Percentiles rank a stretch among this genome's conserved stretches.
phyloP scores from a whole-genome alignment of 2,797 vertebrate species.

The Adrianichthys oophorus region DNA sequence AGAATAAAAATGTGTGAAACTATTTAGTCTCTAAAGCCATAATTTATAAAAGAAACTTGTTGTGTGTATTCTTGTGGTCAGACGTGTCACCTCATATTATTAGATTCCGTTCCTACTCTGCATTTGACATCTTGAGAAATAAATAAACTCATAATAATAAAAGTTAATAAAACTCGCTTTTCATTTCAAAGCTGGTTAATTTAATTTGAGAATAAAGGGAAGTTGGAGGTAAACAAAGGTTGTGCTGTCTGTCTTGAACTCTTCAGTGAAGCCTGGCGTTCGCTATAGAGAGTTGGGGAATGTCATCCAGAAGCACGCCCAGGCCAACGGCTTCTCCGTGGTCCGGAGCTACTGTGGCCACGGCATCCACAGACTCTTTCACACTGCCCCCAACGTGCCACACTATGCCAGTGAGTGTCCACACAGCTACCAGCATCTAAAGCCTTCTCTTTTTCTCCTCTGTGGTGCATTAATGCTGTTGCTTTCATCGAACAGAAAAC shows the following conservation, averaged over 20 bases:
- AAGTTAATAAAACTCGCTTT: no score
- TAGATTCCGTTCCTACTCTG: no score
- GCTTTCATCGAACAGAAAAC: conserved; percentile 83
- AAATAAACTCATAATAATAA: no score
- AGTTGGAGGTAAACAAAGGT: not conserved
- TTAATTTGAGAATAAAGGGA: no score
- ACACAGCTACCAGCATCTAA: not conserved
- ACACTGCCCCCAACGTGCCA: conserved; percentile 95
- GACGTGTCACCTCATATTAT: no score
- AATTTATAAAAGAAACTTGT: no score
- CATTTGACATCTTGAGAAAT: no score
- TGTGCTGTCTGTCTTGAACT: conserved; percentile 32
- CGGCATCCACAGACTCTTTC: conserved; percentile 96
- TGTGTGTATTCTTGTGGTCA: no score
- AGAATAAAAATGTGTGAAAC: no score
- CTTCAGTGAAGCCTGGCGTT: conserved; percentile 92
- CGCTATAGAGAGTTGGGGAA: conserved; percentile 96
- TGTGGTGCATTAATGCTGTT: not conserved
- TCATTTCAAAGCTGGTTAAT: no score
- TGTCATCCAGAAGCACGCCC: conserved; percentile 97
- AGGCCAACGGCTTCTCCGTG: conserved; percentile 95
- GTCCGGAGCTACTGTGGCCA: conserved; percentile 97
- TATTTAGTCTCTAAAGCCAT: no score
- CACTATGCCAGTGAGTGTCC: conserved; percentile 91
- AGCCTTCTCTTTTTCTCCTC: not conserved